Evolutionary conservation across 2,888 invertebrate species (phyloP), one percentile per base, ranked within the genome.

Genomic region (Zhuqinia jingwanae): DNA sequence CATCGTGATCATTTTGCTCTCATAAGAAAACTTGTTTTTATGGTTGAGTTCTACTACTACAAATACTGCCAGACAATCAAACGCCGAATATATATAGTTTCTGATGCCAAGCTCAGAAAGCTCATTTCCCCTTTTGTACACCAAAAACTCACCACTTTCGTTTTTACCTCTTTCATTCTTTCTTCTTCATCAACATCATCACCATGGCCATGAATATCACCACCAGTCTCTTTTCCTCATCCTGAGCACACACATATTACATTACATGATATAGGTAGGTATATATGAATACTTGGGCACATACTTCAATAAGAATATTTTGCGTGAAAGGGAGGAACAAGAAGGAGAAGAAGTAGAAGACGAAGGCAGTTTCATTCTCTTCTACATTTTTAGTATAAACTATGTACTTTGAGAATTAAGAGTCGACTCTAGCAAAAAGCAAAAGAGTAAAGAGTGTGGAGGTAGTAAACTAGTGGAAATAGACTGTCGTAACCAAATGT

Each of bases 81-180:
- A 58, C 20, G 2, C 25, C 17, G 20, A 58, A 2, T 17, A 8
- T 22, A 2, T 17, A 8, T 22, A 25, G 13, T 25, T 60, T 63
- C 17, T 15, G 63, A 63, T 63, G 36, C 63, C 22, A 73, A 70
- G 36, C 20, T 22, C 50, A 2, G 3, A 36, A 27, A 56, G 56
- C 76, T 76, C 58, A 75, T 76, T 76, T 76, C 76, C 76, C 76
- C 76, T 8, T 76, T 76, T 76, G 56, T 76, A 53, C 30, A 36
- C 36, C 36, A 36, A 36, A 3, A 17, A 76, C 42, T 56, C 56
- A 22, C 56, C 76, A 76, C 58, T 58, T 36, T 58, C 56, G 42
- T 76, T 58, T 36, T 47, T 76, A 76, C 76, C 76, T 76, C 75
- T 75, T 70, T 70, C 70, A 17, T 65, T 70, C 53, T 50, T 13